Evolutionary conservation across 2,113 vertebrate genomes (phyloP).

Genomic region (Athene noctua): DNA sequence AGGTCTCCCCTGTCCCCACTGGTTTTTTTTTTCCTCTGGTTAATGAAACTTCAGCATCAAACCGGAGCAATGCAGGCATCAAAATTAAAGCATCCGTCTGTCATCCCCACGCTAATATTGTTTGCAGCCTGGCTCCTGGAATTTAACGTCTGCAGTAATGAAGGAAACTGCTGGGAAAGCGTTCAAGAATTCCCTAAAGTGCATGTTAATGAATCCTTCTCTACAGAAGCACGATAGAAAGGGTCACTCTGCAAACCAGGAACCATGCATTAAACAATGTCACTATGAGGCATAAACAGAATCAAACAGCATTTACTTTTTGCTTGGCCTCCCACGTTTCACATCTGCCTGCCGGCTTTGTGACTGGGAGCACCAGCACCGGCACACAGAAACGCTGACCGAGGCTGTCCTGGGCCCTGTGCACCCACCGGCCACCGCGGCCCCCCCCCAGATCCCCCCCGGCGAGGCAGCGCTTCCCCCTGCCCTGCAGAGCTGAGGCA

Average conservation of each 20-base stretch:
- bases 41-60: not conserved
- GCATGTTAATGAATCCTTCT: not conserved
- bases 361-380: not conserved
- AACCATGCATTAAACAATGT: not conserved
- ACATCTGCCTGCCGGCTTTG: not conserved
- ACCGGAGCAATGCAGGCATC: not conserved
- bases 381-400: not conserved
- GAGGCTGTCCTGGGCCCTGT: fast-evolving
- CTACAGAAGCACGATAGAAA: not conserved
- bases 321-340: not conserved
- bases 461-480: not conserved
- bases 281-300: not conserved
- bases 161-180: constrained; percentile 2
- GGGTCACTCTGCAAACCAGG: not conserved
- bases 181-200: not conserved
- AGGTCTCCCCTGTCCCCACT: not conserved
- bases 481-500: not conserved
- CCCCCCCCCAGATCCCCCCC: not conserved
- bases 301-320: not conserved
- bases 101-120: not conserved
- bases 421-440: not conserved
- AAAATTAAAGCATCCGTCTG: not conserved
- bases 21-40: not conserved
- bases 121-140: not conserved
- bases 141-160: not conserved